phyloP scores from a whole-genome alignment of 2,888 invertebrate genomes.

The Dysmachus trigonus region DNA sequence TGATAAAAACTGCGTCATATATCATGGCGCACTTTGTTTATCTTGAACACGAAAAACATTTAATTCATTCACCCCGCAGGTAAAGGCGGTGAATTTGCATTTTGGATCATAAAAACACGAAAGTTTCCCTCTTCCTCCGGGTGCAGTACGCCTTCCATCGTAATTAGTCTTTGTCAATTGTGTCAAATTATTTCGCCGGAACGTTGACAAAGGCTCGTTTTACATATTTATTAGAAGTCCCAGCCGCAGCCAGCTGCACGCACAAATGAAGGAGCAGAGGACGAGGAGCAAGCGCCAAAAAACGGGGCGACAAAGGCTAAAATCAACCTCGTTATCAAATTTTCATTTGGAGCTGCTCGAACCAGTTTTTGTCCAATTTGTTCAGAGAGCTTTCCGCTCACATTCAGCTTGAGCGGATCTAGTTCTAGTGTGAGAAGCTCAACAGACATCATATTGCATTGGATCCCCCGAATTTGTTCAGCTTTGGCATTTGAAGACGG shows the following conservation, averaged over 20 bases:
- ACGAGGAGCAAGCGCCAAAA: background rate
- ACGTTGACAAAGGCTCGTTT: background rate
- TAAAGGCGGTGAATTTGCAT: background rate
- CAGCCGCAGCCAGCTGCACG: background rate
- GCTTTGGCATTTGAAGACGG: background rate
- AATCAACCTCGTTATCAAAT: background rate
- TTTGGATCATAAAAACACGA: background rate
- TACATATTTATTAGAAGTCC: background rate
- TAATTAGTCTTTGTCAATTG: slow-evolving; percentile 21
- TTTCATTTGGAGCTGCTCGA: background rate
- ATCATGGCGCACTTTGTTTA: background rate
- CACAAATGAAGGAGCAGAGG: background rate
- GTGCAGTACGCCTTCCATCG: background rate
- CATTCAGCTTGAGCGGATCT: background rate
- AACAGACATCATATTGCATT: background rate
- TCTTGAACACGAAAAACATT: background rate
- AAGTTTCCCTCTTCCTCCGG: background rate
- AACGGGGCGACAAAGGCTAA: background rate
- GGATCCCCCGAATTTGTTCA: background rate
- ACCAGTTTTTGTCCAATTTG: background rate
- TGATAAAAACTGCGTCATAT: background rate
- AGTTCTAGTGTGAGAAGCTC: background rate
- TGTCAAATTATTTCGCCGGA: slow-evolving; percentile 9
- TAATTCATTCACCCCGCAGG: background rate
- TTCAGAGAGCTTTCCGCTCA: background rate